phyloP scores from a whole-genome alignment of 2,888 invertebrate genomes.

The Acanthoscelides obtectus region DNA sequence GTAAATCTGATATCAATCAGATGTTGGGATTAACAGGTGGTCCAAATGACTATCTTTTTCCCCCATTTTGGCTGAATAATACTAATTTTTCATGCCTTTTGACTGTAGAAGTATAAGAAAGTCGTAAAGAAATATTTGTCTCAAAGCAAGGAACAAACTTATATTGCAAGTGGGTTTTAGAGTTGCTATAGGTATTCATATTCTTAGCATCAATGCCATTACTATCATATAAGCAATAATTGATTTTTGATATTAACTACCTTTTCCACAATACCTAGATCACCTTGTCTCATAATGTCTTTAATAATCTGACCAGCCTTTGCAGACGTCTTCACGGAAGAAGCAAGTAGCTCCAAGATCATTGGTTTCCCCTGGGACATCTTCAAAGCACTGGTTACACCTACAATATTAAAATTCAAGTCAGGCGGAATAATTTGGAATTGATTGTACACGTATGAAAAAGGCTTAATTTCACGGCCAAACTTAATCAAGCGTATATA shows the following conservation, averaged over 20 bases:
- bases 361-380: slow-evolving; percentile 54
- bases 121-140: no score
- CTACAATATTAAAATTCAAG: neutral
- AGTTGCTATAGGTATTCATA: no score
- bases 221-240: neutral
- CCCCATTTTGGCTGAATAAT: no score
- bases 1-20: no score
- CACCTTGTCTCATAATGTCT: slow-evolving; percentile 85
- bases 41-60: no score
- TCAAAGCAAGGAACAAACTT: no score
- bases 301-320: slow-evolving; percentile 86
- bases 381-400: neutral
- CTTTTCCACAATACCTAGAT: slow-evolving; percentile 89
- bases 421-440: neutral
- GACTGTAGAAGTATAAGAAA: no score
- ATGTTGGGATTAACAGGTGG: no score
- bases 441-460: neutral
- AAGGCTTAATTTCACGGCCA: neutral
- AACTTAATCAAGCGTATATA: neutral
- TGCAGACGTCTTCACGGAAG: slow-evolving; percentile 73
- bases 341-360: slow-evolving; percentile 68
- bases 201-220: no score
- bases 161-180: no score
- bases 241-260: slow-evolving; percentile 45
- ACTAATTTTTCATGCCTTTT: no score